Base-by-base conservation (phyloP, 2,113 vertebrate species). In the Oxygymnocypris stewartii region DNA sequence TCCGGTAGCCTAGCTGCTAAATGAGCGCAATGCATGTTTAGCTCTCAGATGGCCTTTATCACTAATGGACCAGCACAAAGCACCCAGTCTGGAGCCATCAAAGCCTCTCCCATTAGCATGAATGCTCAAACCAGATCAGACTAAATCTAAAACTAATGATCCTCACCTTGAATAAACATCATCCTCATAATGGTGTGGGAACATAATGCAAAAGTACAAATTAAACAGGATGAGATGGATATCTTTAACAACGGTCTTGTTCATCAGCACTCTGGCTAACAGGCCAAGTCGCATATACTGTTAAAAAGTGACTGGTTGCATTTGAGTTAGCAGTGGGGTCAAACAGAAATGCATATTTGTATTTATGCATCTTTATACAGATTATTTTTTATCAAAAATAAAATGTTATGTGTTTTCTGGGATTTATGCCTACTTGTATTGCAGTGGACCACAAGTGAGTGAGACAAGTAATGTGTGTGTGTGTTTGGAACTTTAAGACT, bases 11-110 rank as follows among this genome's bases (percentile, higher is more conserved):
- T 44, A 37, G 87, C 54, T 23, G 47, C 40, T 88, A 71, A 54
- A 74, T 54, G 44, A 74, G 76, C n/a, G 4, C 49, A 16, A 25
- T 37, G 28, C 44, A 77, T 76, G 42, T 86, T 67, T 25, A 12
- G 25, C 84, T 84, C 84, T 8, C 87, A 8, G 76, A 88, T 84
- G 87, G 69, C 47, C 77, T 86, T 87, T 79, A 83, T 79, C 83
- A 79, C 54, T 69, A 82, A 85, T 83, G 89, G 89, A 75, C 76
- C 87, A 85, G 87, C 65, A 69, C 82, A 63, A 85, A 86, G 57
- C 49, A 79, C 71, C 87, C 87, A 88, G 73, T 85, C 82, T 79
- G 85, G 65, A 47, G 89, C 87, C 83, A 73, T 88, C 84, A 88
- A 88, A 84, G 28, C 44, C 14, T 20, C 25, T 73, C 4, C 10